These are phyloP conservation scores for Amphipyra tragopoginis DNA, from an alignment of 2,888 invertebrate genomes.

Conservation along the genomic window DNA sequence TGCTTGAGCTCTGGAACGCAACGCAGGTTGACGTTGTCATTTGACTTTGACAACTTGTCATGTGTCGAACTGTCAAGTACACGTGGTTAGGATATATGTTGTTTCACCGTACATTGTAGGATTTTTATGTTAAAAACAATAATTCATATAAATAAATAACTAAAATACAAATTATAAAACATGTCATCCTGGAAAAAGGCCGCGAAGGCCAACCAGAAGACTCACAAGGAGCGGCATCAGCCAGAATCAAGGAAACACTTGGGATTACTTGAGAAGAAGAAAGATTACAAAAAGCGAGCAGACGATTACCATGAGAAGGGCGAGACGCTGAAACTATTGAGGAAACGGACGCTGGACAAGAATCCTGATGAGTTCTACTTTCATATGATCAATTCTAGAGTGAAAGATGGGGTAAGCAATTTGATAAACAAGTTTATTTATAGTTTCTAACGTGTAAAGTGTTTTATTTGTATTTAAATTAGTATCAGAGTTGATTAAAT, in stretches of 20 bases:
- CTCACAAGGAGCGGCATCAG: conserved; percentile 96
- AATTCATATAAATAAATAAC: background rate
- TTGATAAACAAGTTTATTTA: background rate
- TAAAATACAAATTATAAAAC: conserved; percentile 24
- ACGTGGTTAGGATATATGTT: conserved; percentile 28
- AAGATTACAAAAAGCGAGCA: conserved; percentile 95
- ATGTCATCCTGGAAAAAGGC: conserved; percentile 98
- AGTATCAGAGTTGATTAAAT: background rate
- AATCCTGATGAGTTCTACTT: conserved; percentile 99
- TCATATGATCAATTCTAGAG: conserved; percentile 97
- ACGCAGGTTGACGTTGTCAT: too few relatives aligned
- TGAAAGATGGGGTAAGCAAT: conserved; percentile 88
- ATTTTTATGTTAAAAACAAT: background rate
- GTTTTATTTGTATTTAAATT: background rate
- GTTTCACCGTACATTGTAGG: background rate
- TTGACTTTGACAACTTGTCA: background rate
- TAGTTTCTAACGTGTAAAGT: background rate
- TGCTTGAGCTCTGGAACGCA: too few relatives aligned
- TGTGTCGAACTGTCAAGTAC: conserved; percentile 24
- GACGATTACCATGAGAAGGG: conserved; percentile 95
- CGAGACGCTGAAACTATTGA: conserved; percentile 94
- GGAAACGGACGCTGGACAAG: conserved; percentile 95
- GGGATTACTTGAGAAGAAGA: conserved; percentile 96
- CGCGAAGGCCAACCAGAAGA: conserved; percentile 95
- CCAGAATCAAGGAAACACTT: conserved; percentile 94